A percentile compares a stretch with the other conserved stretches of the same genome.
These are phyloP conservation scores for Drosophila melanica DNA, from an alignment of 1,140 invertebrate species.

Conservation along the genomic window DNA sequence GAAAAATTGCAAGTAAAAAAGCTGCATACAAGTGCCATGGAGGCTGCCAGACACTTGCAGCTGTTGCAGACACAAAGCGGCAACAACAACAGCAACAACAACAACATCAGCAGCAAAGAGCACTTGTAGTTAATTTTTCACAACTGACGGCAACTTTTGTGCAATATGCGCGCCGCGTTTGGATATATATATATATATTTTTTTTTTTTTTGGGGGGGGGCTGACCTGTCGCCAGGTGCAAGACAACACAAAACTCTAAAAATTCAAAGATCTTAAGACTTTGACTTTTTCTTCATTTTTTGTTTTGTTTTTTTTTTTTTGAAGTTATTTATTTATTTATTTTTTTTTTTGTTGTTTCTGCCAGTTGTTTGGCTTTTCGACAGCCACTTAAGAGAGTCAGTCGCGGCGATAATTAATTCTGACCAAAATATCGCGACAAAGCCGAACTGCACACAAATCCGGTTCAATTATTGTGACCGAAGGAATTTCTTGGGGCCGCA, in stretches of 20 bases:
- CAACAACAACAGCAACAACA: constrained; percentile 49
- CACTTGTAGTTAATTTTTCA: constrained; percentile 81
- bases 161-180: constrained; percentile 69
- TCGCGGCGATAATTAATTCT: constrained; percentile 78
- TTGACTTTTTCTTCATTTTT: constrained; percentile 67
- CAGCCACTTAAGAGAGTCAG: constrained; percentile 60
- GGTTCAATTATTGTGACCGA: constrained; percentile 69
- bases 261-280: constrained; percentile 70
- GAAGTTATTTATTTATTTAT: constrained; percentile 25
- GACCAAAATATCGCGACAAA: constrained; percentile 56
- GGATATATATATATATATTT: constrained; percentile 3
- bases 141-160: constrained; percentile 78
- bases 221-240: constrained; percentile 79
- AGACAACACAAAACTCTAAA: constrained; percentile 51
- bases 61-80: constrained; percentile 54
- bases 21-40: constrained; percentile 55
- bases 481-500: constrained; percentile 60
- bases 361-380: constrained; percentile 45
- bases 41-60: constrained; percentile 75
- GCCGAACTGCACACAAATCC: constrained; percentile 46
- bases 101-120: constrained; percentile 60
- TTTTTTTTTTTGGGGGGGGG: constrained; percentile 38
- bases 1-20: constrained; percentile 15
- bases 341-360: constrained; percentile 3
- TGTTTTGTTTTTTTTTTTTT: constrained; percentile 21